These are phyloP conservation scores for Ciconia boyciana DNA, from an alignment of 2,113 vertebrate species.

Conservation along the genomic window DNA sequence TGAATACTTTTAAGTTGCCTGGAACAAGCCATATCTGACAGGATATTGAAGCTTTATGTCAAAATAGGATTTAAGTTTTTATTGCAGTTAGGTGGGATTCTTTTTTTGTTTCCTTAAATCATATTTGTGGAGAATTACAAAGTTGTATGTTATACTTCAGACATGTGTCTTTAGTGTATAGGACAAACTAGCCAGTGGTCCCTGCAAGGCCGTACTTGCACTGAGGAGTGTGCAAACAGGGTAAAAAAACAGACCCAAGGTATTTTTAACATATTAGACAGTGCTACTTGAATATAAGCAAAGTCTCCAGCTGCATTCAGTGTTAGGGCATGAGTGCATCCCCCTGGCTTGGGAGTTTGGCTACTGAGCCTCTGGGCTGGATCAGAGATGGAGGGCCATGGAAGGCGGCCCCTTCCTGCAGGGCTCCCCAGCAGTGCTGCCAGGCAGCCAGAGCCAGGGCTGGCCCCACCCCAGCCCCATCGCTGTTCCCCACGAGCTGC, in stretches of 20 bases:
- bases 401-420: not conserved
- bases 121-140: not conserved
- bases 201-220: not conserved
- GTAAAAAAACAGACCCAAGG: not conserved
- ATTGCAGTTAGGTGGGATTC: not conserved
- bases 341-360: not conserved
- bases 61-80: not conserved
- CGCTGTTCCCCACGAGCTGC: not conserved
- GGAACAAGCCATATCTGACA: not conserved
- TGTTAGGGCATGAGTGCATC: not conserved
- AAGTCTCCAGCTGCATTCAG: not conserved
- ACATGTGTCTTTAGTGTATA: not conserved
- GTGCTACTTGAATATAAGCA: not conserved
- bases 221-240: not conserved
- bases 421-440: not conserved
- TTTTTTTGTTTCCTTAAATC: not conserved
- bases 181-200: not conserved
- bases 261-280: not conserved
- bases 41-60: not conserved
- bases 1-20: not conserved
- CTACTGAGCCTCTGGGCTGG: no score
- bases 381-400: no score
- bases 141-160: not conserved
- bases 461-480: accelerated
- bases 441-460: accelerated